A percentile compares a stretch with the other conserved stretches of the same genome.
phyloP scores from a whole-genome alignment of 2,888 invertebrate species.

The Encarsia formosa region DNA sequence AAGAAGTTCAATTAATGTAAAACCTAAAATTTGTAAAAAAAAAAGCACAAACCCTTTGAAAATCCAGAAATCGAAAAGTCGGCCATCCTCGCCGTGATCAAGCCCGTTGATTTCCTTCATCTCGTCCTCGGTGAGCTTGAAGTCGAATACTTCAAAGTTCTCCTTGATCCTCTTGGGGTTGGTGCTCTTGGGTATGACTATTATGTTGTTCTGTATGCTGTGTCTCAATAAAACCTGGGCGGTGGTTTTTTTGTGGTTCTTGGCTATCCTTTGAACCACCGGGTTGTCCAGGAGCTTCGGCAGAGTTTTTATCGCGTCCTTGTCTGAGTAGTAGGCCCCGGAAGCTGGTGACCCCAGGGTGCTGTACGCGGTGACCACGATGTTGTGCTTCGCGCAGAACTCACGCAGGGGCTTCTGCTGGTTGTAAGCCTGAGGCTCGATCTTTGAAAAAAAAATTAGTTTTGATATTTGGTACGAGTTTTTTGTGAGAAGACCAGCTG shows the following conservation, averaged over 20 bases:
- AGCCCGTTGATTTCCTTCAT: slow-evolving; percentile 55
- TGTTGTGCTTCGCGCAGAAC: slow-evolving; percentile 61
- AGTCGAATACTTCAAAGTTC: slow-evolving; percentile 67
- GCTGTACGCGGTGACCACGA: slow-evolving; percentile 68
- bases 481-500: no score
- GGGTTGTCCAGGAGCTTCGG: slow-evolving; percentile 63
- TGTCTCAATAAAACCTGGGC: slow-evolving; percentile 72
- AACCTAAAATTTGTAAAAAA: no score
- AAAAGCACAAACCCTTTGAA: slow-evolving; percentile 52
- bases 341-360: slow-evolving; percentile 69
- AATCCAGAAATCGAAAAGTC: slow-evolving; percentile 63
- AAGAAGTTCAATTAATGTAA: no score
- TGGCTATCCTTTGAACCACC: slow-evolving; percentile 57
- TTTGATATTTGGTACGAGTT: no score
- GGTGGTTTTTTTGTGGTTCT: slow-evolving; percentile 59
- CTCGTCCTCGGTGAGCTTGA: slow-evolving; percentile 58
- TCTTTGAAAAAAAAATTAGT: no score
- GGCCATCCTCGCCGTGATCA: slow-evolving; percentile 60
- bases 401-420: slow-evolving; percentile 65
- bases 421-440: slow-evolving; percentile 73
- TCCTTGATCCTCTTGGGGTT: slow-evolving; percentile 65
- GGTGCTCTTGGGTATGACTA: slow-evolving; percentile 75
- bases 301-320: slow-evolving; percentile 31
- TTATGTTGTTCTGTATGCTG: slow-evolving; percentile 62
- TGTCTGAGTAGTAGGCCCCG: slow-evolving; percentile 51